These are phyloP conservation scores for Scaptomyza hsui DNA, from an alignment of 1,140 invertebrate genomes.

Conservation along the genomic window DNA sequence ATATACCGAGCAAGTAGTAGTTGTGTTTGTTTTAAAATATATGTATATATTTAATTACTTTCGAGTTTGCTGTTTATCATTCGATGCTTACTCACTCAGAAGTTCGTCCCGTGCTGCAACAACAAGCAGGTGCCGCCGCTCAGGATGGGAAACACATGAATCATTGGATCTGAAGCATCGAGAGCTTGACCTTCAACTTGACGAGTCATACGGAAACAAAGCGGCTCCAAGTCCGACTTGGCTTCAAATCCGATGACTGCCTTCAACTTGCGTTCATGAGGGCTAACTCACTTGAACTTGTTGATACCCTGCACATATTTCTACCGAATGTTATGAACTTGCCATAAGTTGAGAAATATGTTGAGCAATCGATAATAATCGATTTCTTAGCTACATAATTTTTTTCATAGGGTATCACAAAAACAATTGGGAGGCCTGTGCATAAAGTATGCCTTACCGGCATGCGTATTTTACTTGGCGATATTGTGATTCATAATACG, in stretches of 20 bases:
- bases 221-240: constrained; percentile 43
- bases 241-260: constrained; percentile 40
- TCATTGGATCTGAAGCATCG: constrained; percentile 21
- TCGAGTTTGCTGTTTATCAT: constrained; percentile 44
- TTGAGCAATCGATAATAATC: no score
- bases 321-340: no score
- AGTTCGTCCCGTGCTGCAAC: neutral
- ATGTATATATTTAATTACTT: constrained; percentile 78
- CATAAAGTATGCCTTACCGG: neutral
- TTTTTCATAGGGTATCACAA: no score
- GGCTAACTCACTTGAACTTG: neutral
- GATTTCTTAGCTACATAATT: no score
- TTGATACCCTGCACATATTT: neutral
- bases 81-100: constrained; percentile 13
- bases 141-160: constrained; percentile 37
- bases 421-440: neutral
- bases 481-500: constrained; percentile 41
- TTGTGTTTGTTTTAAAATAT: constrained; percentile 65
- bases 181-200: constrained; percentile 76
- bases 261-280: constrained; percentile 44
- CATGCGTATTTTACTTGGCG: neutral
- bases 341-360: no score
- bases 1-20: constrained; percentile 63
- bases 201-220: constrained; percentile 77
- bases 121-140: constrained; percentile 27